A percentile compares a stretch with the other conserved stretches of the same genome.
Evolutionary conservation across 2,888 invertebrate species (phyloP).

Genomic region (Latrodectus hesperus): DNA sequence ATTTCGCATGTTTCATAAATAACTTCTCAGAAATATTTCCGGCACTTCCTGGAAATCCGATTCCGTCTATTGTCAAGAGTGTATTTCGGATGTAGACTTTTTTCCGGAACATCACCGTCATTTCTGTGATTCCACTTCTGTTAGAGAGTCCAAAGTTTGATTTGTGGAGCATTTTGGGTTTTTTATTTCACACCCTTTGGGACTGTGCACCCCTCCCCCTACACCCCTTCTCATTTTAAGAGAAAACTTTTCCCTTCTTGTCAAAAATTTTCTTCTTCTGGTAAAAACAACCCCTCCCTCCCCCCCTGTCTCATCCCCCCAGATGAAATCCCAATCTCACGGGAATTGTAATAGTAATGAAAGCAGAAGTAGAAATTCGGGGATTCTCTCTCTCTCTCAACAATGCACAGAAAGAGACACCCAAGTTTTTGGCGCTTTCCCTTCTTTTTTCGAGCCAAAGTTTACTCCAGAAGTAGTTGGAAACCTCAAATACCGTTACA

Average conservation of each 20-base stretch:
- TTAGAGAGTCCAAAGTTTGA: neutral
- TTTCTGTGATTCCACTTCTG: neutral
- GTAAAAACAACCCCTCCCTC: neutral
- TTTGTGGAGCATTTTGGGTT: neutral
- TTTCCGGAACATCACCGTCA: constrained; percentile 11
- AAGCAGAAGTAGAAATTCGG: constrained; percentile 23
- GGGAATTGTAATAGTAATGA: constrained; percentile 65
- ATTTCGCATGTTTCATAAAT: too few species aligned
- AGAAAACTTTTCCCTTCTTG: constrained; percentile 12
- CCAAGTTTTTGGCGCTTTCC: neutral
- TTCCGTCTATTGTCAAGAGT: constrained; percentile 9
- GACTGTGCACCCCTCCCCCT: constrained; percentile 8
- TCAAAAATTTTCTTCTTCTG: constrained; percentile 21
- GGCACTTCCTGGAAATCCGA: constrained; percentile 35
- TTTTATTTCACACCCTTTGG: constrained; percentile 56
- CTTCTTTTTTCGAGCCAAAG: neutral
- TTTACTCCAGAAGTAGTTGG: constrained; percentile 8
- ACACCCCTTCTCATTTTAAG: neutral
- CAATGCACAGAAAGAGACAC: neutral
- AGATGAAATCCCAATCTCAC: constrained; percentile 53
- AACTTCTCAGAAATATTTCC: neutral
- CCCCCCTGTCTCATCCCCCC: constrained; percentile 4
- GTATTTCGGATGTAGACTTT: constrained; percentile 17
- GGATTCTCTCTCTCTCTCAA: neutral
- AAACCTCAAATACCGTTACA: neutral